Evolutionary conservation across 2,888 invertebrate species (phyloP).

Genomic region (Homarus gammarus): DNA sequence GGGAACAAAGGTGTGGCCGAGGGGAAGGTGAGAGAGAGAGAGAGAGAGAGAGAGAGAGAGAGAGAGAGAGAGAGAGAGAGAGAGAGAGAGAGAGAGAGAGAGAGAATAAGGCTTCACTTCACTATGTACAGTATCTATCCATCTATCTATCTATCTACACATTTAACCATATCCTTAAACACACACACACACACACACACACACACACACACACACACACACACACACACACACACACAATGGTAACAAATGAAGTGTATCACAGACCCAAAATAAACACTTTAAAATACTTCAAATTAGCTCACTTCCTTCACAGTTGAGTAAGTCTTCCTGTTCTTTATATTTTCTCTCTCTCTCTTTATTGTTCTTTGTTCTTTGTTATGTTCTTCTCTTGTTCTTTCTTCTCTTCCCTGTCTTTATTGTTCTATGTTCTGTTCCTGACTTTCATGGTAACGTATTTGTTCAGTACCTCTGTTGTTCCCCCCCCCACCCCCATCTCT

Average conservation of each 20-base stretch:
- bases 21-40: constrained; percentile 1
- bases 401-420: neutral
- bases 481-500: too few species aligned
- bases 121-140: too few species aligned
- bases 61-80: constrained; percentile 28
- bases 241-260: too few species aligned
- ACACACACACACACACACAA: constrained; percentile 14
- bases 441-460: neutral
- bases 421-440: neutral
- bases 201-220: constrained; percentile 14
- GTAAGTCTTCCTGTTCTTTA: too few species aligned
- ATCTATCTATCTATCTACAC: too few species aligned
- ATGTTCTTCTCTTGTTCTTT: too few species aligned
- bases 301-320: too few species aligned
- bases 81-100: constrained; percentile 27
- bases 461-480: neutral
- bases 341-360: too few species aligned
- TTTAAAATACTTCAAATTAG: too few species aligned
- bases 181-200: constrained; percentile 14
- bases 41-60: constrained; percentile 27
- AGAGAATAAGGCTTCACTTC: neutral
- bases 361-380: too few species aligned
- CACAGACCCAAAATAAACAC: too few species aligned
- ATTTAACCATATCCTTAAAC: too few species aligned
- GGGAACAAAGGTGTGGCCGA: neutral